Base-by-base conservation (phyloP, 2,888 invertebrate genomes). In the Polymixis lichenea region DNA sequence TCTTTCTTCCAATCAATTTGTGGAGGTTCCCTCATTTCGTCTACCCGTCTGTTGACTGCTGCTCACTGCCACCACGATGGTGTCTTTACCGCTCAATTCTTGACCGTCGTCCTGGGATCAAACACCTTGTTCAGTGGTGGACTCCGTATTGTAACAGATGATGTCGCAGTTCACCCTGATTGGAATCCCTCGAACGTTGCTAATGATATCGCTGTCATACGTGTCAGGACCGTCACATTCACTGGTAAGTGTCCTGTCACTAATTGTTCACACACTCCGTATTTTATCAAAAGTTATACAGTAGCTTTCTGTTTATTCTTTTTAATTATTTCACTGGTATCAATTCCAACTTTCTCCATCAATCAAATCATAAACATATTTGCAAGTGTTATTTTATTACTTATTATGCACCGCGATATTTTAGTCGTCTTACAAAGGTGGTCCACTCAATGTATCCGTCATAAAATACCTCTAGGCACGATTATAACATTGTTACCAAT, bases 31-130 rank as follows among this genome's bases (percentile, higher is more conserved):
- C 71, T 92, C 22, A 86, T 92, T 49, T 85, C 88, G 0, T 43
- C 74, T 32, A 89, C 60, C 38, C 87, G 88, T 13, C 78, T 88
- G 13, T n/a, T 91, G 22, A 91, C 91, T 28, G 92, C 91, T 22
- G 91, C 91, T 68, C 91, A 92, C 72, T 91, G 91, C 72, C 60
- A 86, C 49, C 46, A 66, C 17, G 91, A 91, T 65, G 91, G 91
- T 3, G 22, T 68, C 1, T 68, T 86, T 28, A 77, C 49, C 15
- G 91, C 90, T 5, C 81, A 74, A n/a, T 65, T 68, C 28, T 86
- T 91, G 53, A 88, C 87, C 2, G 88, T 89, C 0, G 91, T 91
- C 11, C 84, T 91, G 5, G 92, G 91, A 6, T 89, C 92, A 53
- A 88, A 87, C 71, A 77, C 67, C 3, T 62, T 86, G 7, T 85